These are phyloP conservation scores for Galago senegalensis DNA, from an alignment of 2,797 vertebrate species.

Conservation along the genomic window DNA sequence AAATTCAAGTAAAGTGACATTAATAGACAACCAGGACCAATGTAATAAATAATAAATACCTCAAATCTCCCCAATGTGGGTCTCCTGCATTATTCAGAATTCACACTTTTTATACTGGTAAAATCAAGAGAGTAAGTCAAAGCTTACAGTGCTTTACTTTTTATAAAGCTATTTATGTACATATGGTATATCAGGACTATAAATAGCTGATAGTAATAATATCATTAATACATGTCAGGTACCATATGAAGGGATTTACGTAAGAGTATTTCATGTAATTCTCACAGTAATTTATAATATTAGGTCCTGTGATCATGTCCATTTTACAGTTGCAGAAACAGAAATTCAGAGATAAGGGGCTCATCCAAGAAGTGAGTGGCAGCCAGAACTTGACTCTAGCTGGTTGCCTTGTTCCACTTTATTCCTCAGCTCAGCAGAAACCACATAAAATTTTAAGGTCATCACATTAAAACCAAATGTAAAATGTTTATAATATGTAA, in stretches of 20 bases:
- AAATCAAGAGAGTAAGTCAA: slow-evolving; percentile 13
- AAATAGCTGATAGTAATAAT: not conserved
- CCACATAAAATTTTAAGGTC: not conserved
- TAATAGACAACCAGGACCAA: not conserved
- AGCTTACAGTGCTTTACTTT: not conserved
- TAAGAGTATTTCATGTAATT: not conserved
- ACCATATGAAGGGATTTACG: not conserved
- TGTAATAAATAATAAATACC: not conserved
- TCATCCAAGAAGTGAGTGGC: not conserved
- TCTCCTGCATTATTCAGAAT: not conserved
- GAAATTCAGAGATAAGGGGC: not conserved
- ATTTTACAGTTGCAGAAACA: not conserved
- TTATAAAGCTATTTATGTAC: not conserved
- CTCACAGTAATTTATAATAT: not conserved
- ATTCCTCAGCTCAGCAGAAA: not conserved
- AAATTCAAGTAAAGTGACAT: not conserved
- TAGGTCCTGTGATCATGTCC: not conserved
- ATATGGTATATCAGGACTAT: not conserved
- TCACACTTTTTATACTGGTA: not conserved
- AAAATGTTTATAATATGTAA: not conserved
- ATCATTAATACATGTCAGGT: not conserved
- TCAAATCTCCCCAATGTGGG: not conserved
- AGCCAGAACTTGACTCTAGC: not conserved
- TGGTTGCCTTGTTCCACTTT: not conserved
- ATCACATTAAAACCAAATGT: not conserved